Evolutionary conservation across 2,888 invertebrate species (phyloP), one percentile per base, ranked within the genome.

Genomic region (Pachymerium ferrugineum): DNA sequence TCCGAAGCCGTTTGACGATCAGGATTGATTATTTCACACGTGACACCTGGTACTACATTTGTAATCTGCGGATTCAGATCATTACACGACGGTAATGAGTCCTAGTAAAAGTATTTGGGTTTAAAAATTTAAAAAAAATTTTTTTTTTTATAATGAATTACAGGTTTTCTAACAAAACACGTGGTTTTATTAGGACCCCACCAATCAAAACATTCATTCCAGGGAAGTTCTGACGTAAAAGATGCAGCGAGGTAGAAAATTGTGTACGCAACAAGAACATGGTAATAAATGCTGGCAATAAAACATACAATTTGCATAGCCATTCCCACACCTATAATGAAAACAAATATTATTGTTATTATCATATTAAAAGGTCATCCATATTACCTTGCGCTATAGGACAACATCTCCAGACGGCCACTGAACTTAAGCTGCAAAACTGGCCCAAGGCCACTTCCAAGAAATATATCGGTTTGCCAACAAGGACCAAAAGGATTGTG

Each of bases 361-460:
- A 8, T n/a, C 4, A 1, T 28, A 68, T 5, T 28, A 4, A 5
- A 8, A 54, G 14, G 5, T n/a, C 5, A 30, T 33, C 10, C 4
- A 54, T 8, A 22, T 47, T 62, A 62, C 29, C 35, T 69, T 62
- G 73, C 1, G 12, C 70, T 22, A 35, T 14, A 25, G 74, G 74
- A 33, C 88, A 47, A 79, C 92, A 88, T 78, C 89, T 89, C 84
- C 92, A 94, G 77, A 93, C 86, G 22, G 90, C 89, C 77, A 93
- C 88, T 0, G 93, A 91, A 0, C 93, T 92, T 0, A 90, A 80
- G 1, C 90, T 90, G 0, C 89, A 87, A 80, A 88, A 93, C 80
- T 93, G 93, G 1, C 93, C 93, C 19, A 93, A 83, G 67, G 89
- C 88, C 38, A 92, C 83, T 81, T 93, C 93, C 81, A 93, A 83